A percentile compares a stretch with the other conserved stretches of the same genome.
Conservation (phyloP, 1,140 invertebrate genomes). For the Diabrotica undecimpunctata region DNA sequence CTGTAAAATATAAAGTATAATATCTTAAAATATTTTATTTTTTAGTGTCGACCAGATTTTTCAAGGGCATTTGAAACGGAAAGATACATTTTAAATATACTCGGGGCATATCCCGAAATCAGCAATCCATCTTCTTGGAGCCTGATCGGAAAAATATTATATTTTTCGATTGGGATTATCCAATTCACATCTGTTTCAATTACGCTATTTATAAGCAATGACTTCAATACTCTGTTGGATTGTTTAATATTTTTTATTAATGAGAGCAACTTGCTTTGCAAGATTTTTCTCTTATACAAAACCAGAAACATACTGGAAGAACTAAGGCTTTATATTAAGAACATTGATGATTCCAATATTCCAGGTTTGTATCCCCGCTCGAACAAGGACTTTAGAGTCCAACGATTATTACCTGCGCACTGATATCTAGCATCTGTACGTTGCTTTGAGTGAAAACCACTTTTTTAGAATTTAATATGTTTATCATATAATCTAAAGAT, state of each 20-base stretch:
- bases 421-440: no score
- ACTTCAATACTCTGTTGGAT: not conserved
- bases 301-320: not conserved
- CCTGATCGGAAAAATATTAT: not conserved
- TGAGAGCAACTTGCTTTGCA: not conserved
- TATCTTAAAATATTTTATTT: no score
- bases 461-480: no score
- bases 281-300: not conserved
- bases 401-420: no score
- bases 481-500: no score
- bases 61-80: not conserved
- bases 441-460: no score
- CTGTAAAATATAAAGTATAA: no score
- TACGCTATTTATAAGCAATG: not conserved
- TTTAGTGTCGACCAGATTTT: not conserved
- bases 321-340: no score
- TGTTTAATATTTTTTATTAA: not conserved
- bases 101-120: not conserved
- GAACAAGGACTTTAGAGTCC: no score
- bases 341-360: no score
- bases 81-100: not conserved
- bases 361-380: no score
- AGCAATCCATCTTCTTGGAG: not conserved
- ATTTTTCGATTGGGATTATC: not conserved
- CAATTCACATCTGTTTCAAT: not conserved